Evolutionary conservation across 1,140 invertebrate species (phyloP), one percentile per base, ranked within the genome.

Genomic region (Gonatopus flavifemur): DNA sequence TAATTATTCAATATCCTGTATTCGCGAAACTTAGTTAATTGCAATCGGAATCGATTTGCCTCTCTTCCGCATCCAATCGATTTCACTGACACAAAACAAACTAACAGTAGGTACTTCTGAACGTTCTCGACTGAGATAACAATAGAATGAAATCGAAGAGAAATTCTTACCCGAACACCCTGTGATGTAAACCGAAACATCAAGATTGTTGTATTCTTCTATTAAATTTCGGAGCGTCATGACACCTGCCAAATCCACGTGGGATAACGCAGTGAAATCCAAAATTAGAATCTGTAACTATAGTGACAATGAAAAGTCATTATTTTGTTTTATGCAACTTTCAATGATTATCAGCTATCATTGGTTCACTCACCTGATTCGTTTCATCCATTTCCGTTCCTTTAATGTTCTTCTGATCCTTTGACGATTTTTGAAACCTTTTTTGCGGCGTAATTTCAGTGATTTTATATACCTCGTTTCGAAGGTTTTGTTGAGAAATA

Each of bases 201-300:
- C 74, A 51, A 80, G 76, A 43, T 79, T 68, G 4, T 74, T 62
- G 22, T 84, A 83, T 28, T 84, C 83, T 20, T 81, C 71, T 51
- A 83, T 77, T 3, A 87, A 63, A 1, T 67, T 59, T 42, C 82
- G 77, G 19, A 89, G 53, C 33, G 78, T 80, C 42, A 80, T 77
- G 3, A 87, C 80, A 2, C 86, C 88, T 1, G 85, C 81, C 7
- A 83, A 81, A 76, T 90, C 88, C 39, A 90, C 82, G 59, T 88
- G 87, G 52, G 83, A 85, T 25, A 89, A 67, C 6, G 84, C 84
- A 3, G 84, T 85, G 41, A 88, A 84, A 64, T 91, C 88, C 21
- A 90, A 63, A 57, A 90, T 83, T 16, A 87, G 70, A 48, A 79
- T 82, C 39, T 77, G 76, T 12, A 85, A 66, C 81, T 83, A 55